These are phyloP conservation scores for Mellilla xanthometata DNA, from an alignment of 2,888 invertebrate genomes.

Conservation along the genomic window DNA sequence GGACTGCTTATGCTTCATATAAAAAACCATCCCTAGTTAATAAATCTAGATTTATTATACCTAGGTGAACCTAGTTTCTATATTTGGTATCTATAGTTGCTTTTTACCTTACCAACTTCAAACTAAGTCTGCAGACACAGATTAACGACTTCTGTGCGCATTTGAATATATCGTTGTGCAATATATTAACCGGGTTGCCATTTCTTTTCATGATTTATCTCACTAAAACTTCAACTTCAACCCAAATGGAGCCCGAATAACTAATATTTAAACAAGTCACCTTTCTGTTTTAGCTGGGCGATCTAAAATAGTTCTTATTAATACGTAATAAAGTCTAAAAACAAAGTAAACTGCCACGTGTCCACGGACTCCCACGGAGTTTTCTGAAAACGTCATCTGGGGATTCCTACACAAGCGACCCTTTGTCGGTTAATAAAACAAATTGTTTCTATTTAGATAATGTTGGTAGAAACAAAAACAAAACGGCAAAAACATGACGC, in stretches of 20 bases:
- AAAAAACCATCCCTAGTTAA: no score
- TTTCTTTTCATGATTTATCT: slow-evolving; percentile 7
- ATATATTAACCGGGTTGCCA: background rate
- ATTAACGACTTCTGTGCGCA: slow-evolving; percentile 2
- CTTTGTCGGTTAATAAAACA: slow-evolving; percentile 21
- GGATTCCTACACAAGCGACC: slow-evolving; percentile 17
- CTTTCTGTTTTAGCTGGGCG: no score
- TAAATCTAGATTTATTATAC: no score
- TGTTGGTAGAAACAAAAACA: slow-evolving; percentile 18
- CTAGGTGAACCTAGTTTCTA: no score
- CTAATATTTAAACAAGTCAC: slow-evolving; percentile 2
- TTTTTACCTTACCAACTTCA: background rate
- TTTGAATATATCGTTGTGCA: slow-evolving; percentile 4
- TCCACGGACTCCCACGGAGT: no score
- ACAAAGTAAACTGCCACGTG: no score
- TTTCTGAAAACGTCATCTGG: slow-evolving; percentile 10
- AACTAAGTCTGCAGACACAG: background rate
- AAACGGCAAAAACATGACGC: slow-evolving; percentile 23
- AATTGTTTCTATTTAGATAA: slow-evolving; percentile 22
- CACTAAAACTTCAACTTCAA: slow-evolving; percentile 1
- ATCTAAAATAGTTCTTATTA: no score
- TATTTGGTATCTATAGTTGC: no score
- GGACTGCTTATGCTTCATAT: no score
- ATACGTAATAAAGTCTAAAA: no score
- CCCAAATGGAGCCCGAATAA: background rate